Conservation (phyloP, 2,888 invertebrate genomes). For the Acrobasis consociella region DNA sequence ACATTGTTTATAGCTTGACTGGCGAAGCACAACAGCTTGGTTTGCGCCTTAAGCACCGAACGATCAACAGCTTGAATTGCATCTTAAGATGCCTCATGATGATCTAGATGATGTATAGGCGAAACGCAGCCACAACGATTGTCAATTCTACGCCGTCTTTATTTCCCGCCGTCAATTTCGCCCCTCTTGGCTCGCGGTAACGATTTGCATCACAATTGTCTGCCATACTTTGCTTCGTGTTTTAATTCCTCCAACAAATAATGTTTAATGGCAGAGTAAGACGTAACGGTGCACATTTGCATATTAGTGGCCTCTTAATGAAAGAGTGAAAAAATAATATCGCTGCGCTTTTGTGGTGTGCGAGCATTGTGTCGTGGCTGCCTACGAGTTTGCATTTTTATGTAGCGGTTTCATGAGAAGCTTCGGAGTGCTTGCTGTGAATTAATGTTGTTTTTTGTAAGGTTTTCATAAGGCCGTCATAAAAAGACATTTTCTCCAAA, state of each 20-base stretch:
- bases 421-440: slow-evolving; percentile 1
- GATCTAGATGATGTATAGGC: no score
- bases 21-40: no score
- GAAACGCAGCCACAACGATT: background rate
- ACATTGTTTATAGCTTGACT: no score
- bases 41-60: no score
- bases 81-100: no score
- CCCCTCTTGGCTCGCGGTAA: slow-evolving; percentile 42
- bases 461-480: slow-evolving; percentile 1
- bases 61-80: no score
- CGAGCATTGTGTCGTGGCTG: slow-evolving; percentile 7
- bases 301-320: slow-evolving; percentile 62
- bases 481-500: background rate
- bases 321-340: slow-evolving; percentile 49
- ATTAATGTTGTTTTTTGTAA: slow-evolving; percentile 7
- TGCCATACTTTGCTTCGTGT: slow-evolving; percentile 62
- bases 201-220: slow-evolving; percentile 76
- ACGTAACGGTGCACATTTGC: slow-evolving; percentile 65
- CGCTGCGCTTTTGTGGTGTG: slow-evolving; percentile 9
- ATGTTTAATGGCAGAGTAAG: slow-evolving; percentile 70
- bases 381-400: slow-evolving; percentile 18
- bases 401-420: slow-evolving; percentile 15
- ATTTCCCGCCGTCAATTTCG: slow-evolving; percentile 7
- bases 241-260: slow-evolving; percentile 78
- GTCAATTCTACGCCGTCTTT: background rate